Base-by-base conservation (phyloP, 2,797 vertebrate genomes). In the Lithobates pipiens region DNA sequence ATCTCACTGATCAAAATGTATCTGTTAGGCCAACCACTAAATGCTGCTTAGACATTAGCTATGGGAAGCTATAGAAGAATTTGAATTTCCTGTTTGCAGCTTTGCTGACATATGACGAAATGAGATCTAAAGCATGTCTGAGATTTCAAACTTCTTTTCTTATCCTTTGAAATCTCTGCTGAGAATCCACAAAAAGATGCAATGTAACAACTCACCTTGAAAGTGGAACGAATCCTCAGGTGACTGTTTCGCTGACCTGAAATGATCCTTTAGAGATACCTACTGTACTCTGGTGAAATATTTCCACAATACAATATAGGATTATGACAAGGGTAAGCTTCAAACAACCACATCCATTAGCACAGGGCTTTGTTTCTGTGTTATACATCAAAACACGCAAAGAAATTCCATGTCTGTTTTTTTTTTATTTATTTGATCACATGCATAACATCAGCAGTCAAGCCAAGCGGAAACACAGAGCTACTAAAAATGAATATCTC, bases 211-310 rank as follows among this genome's bases (percentile, higher is more conserved):
- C 29, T 67, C 65, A 67, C 25, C 10, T 10, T 29, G 25, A 29
- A 29, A 29, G 16, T 18, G 16, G 65, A 11, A 29, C 10, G 13
- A 67, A 67, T 25, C 27, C 65, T 18, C n/a, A 67, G 27, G 65
- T 67, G 65, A 67, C 27, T 61, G 54, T 6, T 61, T 23, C 54
- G n/a, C 54, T 61, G 36, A 42, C 75, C 80, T 61, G 39, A 88
- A 21, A 61, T 70, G 65, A 63, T 78, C 80, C 76, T 11, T 85
- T 34, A 57, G 42, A 76, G 34, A 76, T 61, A 85, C 85, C 67
- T 57, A 82, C 80, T 32, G 71, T 75, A 82, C 25, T 67, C 69
- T 34, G 39, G 25, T 36, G 3, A 82, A 82, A 74, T 72, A 73
- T 81, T 81, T 72, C 61, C 69, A 54, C 27, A 82, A 75, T 82